These are phyloP conservation scores for Meloidogyne chitwoodi DNA, from an alignment of 1,140 invertebrate genomes.

Conservation along the genomic window DNA sequence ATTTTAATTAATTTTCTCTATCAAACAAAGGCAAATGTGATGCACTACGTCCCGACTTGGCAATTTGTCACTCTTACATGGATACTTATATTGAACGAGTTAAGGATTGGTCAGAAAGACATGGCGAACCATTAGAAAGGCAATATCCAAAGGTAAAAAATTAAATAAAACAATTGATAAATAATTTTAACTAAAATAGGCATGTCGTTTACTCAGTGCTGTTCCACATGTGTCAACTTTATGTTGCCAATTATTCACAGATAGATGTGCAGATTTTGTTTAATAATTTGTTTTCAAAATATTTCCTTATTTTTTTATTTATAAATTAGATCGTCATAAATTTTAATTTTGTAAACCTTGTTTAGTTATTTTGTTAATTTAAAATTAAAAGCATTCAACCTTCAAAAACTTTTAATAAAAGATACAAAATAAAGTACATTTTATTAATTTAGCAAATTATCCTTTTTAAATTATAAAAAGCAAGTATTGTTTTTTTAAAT, in stretches of 20 bases:
- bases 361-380: too few relatives aligned
- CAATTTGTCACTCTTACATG: constrained; percentile 39
- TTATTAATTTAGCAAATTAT: too few relatives aligned
- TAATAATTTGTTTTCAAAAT: neutral
- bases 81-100: constrained; percentile 40
- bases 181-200: constrained; percentile 1
- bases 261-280: constrained; percentile 29
- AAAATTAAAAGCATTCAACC: too few relatives aligned
- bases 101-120: constrained; percentile 37
- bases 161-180: neutral
- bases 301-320: too few relatives aligned
- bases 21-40: constrained; percentile 21
- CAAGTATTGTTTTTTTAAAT: too few relatives aligned
- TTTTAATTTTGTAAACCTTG: too few relatives aligned
- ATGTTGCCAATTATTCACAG: constrained; percentile 41
- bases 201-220: constrained; percentile 35
- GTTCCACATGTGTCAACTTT: constrained; percentile 44
- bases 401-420: too few relatives aligned
- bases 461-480: too few relatives aligned
- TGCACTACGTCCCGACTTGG: constrained; percentile 24
- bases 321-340: too few relatives aligned
- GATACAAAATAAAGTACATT: too few relatives aligned
- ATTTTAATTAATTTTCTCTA: neutral
- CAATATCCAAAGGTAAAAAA: constrained; percentile 39
- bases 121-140: constrained; percentile 35